Evolutionary conservation across 2,888 invertebrate species (phyloP).

Genomic region (Scaptodrosophila latifasciaeformis): DNA sequence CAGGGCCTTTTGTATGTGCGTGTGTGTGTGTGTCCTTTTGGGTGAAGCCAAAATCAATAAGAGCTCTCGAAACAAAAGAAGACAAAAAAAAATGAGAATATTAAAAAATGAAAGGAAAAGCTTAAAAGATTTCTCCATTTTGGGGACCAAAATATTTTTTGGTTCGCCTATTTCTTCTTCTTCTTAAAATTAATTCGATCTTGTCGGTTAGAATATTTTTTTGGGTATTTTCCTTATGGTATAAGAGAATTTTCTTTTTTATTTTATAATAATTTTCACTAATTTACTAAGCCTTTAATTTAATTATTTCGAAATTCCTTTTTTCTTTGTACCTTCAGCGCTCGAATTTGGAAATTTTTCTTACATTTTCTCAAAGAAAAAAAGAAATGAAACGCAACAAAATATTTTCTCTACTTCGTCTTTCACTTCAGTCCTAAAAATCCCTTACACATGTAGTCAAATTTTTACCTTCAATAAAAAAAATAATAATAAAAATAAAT

Average conservation of each 20-base stretch:
- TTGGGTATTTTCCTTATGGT: slow-evolving; percentile 49
- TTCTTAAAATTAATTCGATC: no score
- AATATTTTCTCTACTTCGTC: background rate
- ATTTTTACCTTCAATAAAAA: slow-evolving; percentile 32
- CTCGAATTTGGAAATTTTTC: slow-evolving; percentile 67
- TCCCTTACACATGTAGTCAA: slow-evolving; percentile 61
- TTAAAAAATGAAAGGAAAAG: no score
- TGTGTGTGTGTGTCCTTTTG: no score
- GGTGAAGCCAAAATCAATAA: slow-evolving; percentile 58
- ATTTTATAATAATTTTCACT: slow-evolving; percentile 31
- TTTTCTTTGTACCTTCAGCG: slow-evolving; percentile 74
- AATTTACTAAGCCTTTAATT: slow-evolving; percentile 21
- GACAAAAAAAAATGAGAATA: slow-evolving; percentile 21
- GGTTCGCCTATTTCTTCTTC: slow-evolving; percentile 14
- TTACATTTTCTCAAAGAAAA: slow-evolving; percentile 19
- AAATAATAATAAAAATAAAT: slow-evolving; percentile 29
- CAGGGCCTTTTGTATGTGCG: slow-evolving; percentile 10
- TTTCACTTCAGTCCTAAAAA: slow-evolving; percentile 42
- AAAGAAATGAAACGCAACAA: slow-evolving; percentile 2
- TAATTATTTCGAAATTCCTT: slow-evolving; percentile 24
- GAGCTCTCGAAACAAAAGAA: slow-evolving; percentile 3
- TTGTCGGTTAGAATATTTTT: no score
- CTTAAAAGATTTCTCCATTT: no score
- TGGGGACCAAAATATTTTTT: no score
- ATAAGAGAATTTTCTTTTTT: slow-evolving; percentile 19